Evolutionary conservation across 2,888 invertebrate genomes (phyloP).

Genomic region (Thereva unica): DNA sequence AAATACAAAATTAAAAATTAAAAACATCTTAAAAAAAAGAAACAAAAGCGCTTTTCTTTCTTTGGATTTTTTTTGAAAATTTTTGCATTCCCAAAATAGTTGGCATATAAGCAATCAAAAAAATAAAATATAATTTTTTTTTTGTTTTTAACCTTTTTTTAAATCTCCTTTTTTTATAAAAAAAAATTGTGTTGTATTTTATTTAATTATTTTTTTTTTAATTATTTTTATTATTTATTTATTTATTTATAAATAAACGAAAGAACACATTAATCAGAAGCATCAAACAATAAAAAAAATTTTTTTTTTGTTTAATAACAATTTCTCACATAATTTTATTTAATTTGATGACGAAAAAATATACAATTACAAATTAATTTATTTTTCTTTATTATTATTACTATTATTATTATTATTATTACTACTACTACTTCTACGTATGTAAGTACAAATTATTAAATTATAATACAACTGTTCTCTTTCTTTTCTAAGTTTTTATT

Average conservation of each 20-base stretch:
- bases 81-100: background rate
- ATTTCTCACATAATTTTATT: no score
- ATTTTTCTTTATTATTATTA: no score
- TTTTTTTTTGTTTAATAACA: background rate
- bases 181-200: background rate
- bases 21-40: background rate
- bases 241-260: constrained; percentile 28
- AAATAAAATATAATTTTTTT: constrained; percentile 13
- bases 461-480: no score
- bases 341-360: no score
- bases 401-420: no score
- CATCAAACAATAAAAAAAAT: constrained; percentile 30
- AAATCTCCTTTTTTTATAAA: background rate
- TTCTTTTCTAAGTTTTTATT: no score
- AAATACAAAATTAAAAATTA: no score
- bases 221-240: constrained; percentile 38
- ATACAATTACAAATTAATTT: no score
- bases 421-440: no score
- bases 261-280: constrained; percentile 41
- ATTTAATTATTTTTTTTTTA: constrained; percentile 27
- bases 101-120: background rate
- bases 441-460: no score
- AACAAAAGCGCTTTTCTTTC: no score
- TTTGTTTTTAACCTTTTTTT: constrained; percentile 11
- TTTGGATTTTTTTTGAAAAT: no score